Percentiles rank a stretch among this genome's conserved stretches.
Conservation (phyloP, 2,888 invertebrate species). For the Ennomos fuscantarius region DNA sequence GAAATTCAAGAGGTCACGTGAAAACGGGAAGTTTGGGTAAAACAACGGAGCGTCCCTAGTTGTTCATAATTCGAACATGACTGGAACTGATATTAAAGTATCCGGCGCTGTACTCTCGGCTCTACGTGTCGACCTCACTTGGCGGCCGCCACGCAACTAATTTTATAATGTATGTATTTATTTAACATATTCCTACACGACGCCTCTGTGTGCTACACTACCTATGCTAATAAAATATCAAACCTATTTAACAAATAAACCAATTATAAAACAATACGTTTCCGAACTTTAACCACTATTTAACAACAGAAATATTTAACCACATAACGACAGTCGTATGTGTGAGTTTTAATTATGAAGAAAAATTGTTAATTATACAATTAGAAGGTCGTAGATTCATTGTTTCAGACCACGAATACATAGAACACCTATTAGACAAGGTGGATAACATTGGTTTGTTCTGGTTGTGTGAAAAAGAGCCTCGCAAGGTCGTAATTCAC, state of each 20-base stretch:
- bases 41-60: too few relatives aligned
- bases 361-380: conserved; percentile 65
- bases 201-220: conserved; percentile 40
- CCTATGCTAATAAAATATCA: conserved; percentile 30
- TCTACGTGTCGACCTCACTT: conserved; percentile 63
- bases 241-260: conserved; percentile 27
- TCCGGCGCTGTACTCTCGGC: conserved; percentile 10
- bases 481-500: conserved; percentile 47
- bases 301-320: conserved; percentile 9
- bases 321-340: conserved; percentile 5
- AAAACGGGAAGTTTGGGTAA: too few relatives aligned
- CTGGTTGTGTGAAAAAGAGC: conserved; percentile 53
- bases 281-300: conserved; percentile 15
- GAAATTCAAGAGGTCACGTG: too few relatives aligned
- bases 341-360: conserved; percentile 63
- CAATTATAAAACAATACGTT: conserved; percentile 10
- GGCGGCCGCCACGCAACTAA: conserved; percentile 56
- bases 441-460: conserved; percentile 50
- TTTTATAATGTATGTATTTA: conserved; percentile 59
- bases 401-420: conserved; percentile 61
- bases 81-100: conserved; percentile 5
- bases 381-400: conserved; percentile 73
- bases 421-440: conserved; percentile 52
- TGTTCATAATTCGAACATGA: not conserved
- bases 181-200: conserved; percentile 60